phyloP scores from a whole-genome alignment of 2,797 vertebrate genomes.

The Gorsachius magnificus region DNA sequence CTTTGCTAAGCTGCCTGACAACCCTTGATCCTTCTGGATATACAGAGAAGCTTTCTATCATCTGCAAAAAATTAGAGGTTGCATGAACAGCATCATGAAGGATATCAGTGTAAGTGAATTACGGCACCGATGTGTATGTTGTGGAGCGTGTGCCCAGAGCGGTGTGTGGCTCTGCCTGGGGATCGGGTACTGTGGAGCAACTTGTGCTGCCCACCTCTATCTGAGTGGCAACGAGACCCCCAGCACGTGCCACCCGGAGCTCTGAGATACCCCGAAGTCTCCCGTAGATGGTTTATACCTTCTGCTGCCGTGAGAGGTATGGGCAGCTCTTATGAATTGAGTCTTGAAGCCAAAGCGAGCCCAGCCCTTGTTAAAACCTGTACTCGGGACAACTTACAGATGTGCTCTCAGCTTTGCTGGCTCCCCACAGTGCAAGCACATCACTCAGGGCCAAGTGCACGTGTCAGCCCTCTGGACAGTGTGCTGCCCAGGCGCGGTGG shows the following conservation, averaged over 20 bases:
- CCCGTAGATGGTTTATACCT: background rate
- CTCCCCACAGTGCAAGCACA: background rate
- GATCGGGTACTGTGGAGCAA: background rate
- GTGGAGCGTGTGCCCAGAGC: rapidly evolving
- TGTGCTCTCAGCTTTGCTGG: rapidly evolving
- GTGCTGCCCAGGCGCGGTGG: rapidly evolving
- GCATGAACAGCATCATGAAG: background rate
- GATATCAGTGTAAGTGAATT: background rate
- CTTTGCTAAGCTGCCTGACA: background rate
- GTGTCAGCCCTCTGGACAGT: rapidly evolving
- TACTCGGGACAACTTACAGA: background rate
- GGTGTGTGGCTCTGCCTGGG: rapidly evolving
- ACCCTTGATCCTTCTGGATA: background rate
- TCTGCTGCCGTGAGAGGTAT: background rate
- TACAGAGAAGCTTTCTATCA: background rate
- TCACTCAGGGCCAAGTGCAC: background rate
- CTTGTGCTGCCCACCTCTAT: background rate
- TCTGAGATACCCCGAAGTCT: background rate
- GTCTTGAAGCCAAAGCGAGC: background rate
- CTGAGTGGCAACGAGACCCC: background rate
- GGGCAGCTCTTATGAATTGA: background rate
- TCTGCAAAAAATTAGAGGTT: slow-evolving; percentile 33
- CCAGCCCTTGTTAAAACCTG: background rate
- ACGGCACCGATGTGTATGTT: rapidly evolving
- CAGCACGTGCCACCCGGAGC: rapidly evolving